These are phyloP conservation scores for Takifugu flavidus DNA, from an alignment of 2,113 vertebrate species.

Conservation along the genomic window DNA sequence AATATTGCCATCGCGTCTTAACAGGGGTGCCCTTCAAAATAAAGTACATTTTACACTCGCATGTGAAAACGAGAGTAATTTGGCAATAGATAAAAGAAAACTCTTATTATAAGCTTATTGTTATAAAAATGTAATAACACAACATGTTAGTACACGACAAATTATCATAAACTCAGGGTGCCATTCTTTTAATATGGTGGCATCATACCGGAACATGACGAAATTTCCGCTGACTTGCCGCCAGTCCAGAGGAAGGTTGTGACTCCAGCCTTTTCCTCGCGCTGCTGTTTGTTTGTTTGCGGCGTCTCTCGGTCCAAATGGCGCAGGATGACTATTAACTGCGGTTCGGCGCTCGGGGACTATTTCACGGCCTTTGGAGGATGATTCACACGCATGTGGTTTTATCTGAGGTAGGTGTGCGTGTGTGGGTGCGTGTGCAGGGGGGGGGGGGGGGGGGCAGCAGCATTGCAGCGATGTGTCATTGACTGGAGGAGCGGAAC, in stretches of 20 bases:
- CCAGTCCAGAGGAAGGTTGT: conserved; percentile 44
- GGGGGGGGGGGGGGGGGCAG: conserved; percentile 37
- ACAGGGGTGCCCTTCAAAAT: conserved; percentile 23
- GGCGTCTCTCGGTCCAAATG: conserved; percentile 37
- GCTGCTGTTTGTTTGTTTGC: conserved; percentile 16
- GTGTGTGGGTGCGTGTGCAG: conserved; percentile 43
- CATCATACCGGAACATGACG: not conserved
- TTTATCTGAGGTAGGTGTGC: conserved; percentile 69
- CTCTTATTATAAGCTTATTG: too few relatives aligned
- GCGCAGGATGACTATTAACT: conserved; percentile 35
- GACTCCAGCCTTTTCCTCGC: conserved; percentile 25
- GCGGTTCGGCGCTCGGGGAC: conserved; percentile 5
- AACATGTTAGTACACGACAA: too few relatives aligned
- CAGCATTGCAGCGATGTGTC: conserved; percentile 11
- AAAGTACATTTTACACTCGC: not conserved
- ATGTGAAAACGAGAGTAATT: not conserved
- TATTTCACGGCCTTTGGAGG: conserved; percentile 38
- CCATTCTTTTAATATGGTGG: not conserved
- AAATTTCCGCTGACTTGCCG: too few relatives aligned
- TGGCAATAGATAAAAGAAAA: not conserved
- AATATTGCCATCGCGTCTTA: not conserved
- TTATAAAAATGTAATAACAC: too few relatives aligned
- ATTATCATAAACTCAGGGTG: too few relatives aligned
- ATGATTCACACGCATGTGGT: conserved; percentile 74
- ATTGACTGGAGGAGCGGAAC: not conserved